Evolutionary conservation across 2,888 invertebrate species (phyloP), one percentile per base, ranked within the genome.

Genomic region (Lasioglossum pauxillum): DNA sequence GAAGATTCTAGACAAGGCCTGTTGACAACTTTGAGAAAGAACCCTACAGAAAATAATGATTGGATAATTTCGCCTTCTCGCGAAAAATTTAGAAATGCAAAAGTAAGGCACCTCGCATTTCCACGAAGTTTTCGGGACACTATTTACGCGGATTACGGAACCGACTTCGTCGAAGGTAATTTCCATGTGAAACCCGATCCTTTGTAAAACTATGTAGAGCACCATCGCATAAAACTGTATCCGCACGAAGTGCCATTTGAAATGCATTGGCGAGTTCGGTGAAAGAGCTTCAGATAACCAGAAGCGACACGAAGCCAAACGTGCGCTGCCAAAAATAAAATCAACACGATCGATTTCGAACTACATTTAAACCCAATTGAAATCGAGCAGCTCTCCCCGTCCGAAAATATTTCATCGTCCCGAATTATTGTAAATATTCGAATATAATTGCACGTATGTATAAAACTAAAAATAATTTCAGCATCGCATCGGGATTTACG

Each of bases 171-270:
- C 2, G 31, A 16, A 31, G 19, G 19, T 31, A 3, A 64, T 64
- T 64, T 31, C 27, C 64, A 31, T 35, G 31, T 19, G 64, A 31
- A 64, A 19, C 64, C 35, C 64, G 64, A 19, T 64, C 64, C 64
- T 64, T 64, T 35, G 64, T 64, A 31, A 64, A 64, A 64, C 64
- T 64, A 64, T 64, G 31, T 64, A 31, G 31, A 64, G 31, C 35
- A 19, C 64, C 16, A 31, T n/a, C 57, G n/a, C 31, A 64, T 64
- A 31, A 64, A 31, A 16, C 64, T 64, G 35, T 64, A 31, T 27
- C 60, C 4, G 14, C 64, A 19, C 64, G 8, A 64, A 64, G 64
- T 35, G 35, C 16, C 64, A 64, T 64, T 64, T 35, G 19, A 19
- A 64, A 64, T 64, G 64, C 31, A 64, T 31, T 64, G 64, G 27